Evolutionary conservation across 2,113 vertebrate genomes (phyloP).

Genomic region (Paracanthobrama guichenoti): DNA sequence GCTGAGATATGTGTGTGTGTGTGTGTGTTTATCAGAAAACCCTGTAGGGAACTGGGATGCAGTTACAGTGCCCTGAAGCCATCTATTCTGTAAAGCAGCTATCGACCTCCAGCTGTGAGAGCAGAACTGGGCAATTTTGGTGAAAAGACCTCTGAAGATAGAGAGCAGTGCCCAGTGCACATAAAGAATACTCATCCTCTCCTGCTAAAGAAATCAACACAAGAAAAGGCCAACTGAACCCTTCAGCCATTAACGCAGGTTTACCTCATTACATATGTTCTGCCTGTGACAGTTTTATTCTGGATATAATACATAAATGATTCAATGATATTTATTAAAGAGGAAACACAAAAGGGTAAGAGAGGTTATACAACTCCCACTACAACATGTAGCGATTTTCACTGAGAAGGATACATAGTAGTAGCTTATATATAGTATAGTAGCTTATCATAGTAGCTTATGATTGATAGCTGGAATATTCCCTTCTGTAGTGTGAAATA

Average conservation of each 20-base stretch:
- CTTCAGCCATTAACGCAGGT: neutral
- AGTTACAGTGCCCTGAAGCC: conserved; percentile 17
- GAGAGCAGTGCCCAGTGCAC: neutral
- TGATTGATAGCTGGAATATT: neutral
- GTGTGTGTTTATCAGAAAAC: neutral
- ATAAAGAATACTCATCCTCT: conserved; percentile 18
- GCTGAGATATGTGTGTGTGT: conserved; percentile 4
- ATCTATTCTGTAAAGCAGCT: conserved; percentile 38
- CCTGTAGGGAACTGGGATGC: conserved; percentile 12
- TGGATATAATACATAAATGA: neutral
- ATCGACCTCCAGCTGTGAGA: conserved; percentile 33
- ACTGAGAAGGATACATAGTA: neutral
- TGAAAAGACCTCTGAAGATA: conserved; percentile 29
- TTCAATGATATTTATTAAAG: neutral
- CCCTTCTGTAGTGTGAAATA: neutral
- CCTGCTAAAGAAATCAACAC: neutral
- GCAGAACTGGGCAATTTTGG: conserved; percentile 39
- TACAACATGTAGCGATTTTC: neutral
- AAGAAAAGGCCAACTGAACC: neutral
- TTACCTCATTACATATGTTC: neutral
- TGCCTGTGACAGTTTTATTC: neutral
- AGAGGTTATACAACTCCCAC: neutral
- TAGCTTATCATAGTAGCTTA: too few relatives aligned
- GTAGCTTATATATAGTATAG: too few relatives aligned
- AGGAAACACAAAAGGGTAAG: neutral